Percentiles rank a stretch among this genome's conserved stretches.
Conservation (phyloP, 2,113 vertebrate genomes). For the Eurypyga helias region DNA sequence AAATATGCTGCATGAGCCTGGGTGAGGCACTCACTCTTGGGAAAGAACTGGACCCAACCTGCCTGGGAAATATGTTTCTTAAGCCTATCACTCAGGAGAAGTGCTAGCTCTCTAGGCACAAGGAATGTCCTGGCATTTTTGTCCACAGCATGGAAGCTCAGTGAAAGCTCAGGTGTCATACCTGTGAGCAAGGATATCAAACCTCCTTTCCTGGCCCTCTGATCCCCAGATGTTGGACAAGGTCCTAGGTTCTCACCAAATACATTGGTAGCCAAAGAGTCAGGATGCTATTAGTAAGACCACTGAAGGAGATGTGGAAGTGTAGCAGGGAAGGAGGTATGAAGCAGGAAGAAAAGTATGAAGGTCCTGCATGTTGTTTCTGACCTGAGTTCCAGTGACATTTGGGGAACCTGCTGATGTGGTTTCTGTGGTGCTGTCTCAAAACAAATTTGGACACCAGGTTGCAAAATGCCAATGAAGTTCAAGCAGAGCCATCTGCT, state of each 20-base stretch:
- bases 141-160: not conserved
- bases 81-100: not conserved
- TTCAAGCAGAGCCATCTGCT: rapidly evolving
- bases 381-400: too few species aligned
- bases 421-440: not conserved
- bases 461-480: not conserved
- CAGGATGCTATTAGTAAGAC: not conserved
- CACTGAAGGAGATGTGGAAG: not conserved
- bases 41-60: not conserved
- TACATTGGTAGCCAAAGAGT: not conserved
- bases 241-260: not conserved
- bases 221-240: not conserved
- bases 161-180: not conserved
- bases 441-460: not conserved
- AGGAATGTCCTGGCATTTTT: not conserved
- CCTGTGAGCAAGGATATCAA: not conserved
- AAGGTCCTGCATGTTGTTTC: not conserved
- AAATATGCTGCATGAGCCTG: not conserved
- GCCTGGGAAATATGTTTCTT: not conserved
- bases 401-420: not conserved
- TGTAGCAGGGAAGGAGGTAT: not conserved
- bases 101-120: not conserved
- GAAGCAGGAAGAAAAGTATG: not conserved
- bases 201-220: not conserved
- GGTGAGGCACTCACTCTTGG: not conserved